Evolutionary conservation across 2,797 vertebrate genomes (phyloP).

Genomic region (Dromococcyx pavoninus): DNA sequence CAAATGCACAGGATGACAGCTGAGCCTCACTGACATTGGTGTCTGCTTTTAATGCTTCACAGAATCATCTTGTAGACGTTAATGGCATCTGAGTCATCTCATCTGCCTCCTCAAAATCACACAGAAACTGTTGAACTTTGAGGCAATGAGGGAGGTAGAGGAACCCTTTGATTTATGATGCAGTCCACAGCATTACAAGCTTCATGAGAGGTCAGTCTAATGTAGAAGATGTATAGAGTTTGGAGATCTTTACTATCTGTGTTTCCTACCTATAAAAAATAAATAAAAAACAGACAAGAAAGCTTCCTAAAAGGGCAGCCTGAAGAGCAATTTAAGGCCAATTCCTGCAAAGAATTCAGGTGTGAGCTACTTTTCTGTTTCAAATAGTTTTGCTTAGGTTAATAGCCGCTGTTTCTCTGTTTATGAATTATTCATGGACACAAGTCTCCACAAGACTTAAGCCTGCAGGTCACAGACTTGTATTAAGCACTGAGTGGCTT

Average conservation of each 20-base stretch:
- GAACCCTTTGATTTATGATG: not conserved
- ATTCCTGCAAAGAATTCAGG: constrained; percentile 15
- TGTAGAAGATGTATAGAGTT: not conserved
- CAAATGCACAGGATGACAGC: not conserved
- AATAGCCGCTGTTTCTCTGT: not conserved
- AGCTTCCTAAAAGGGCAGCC: not conserved
- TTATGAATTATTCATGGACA: constrained; percentile 35
- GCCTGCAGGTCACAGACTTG: constrained; percentile 11
- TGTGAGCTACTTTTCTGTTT: not conserved
- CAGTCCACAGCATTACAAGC: not conserved
- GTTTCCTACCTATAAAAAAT: not conserved
- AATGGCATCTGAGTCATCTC: not conserved
- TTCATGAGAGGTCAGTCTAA: not conserved
- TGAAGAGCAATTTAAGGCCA: constrained; percentile 55
- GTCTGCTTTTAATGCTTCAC: not conserved
- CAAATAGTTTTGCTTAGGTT: constrained; percentile 20
- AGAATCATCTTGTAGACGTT: not conserved
- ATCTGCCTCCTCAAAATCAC: not conserved
- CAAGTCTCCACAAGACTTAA: not conserved
- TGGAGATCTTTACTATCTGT: not conserved
- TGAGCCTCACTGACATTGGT: not conserved
- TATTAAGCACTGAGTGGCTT: not conserved
- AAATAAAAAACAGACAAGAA: not conserved
- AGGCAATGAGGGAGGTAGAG: not conserved
- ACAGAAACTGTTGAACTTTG: not conserved